Evolutionary conservation across 2,888 invertebrate genomes (phyloP), one percentile per base, ranked within the genome.

Genomic region (Gymnocheta viridis): DNA sequence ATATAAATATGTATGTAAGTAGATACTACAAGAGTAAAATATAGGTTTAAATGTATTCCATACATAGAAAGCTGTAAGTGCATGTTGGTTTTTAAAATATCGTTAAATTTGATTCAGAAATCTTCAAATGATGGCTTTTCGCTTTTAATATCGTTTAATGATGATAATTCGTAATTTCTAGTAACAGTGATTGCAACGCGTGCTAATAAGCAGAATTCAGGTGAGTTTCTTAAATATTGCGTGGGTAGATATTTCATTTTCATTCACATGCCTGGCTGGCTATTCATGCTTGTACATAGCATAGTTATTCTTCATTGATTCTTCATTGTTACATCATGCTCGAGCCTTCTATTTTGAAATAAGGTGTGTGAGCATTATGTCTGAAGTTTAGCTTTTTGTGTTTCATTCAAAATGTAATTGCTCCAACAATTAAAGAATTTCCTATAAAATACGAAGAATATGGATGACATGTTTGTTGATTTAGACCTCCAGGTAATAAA

Each of bases 401-500:
- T 76, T 79, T 51, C 44, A 58, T 62, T 74, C 38, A 62, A 27
- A 62, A 79, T 88, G 89, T 89, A 89, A 89, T 89, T 89, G 88
- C 86, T 27, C 62, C 44, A 79, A 69, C 86, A 85, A 86, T 86
- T 85, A 85, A 86, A 85, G 56, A 85, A 85, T 76, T 84, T 80
- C 76, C 58, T 76, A 81, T 47, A 79, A 79, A 76, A 77, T 19
- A 9, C 56, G 38, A 66, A 29, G 64, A 74, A 47, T 47, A 58
- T 58, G 51, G 47, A 77, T 73, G 69, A 82, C 62, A 85, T 58
- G 58, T 74, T 51, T 17, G 44, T 66, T 64, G 64, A 70, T 49
- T 66, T 73, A 70, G 82, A 85, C 82, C 80, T 82, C 82, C 77
- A 81, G 60, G 80, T 79, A 77, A 77, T 80, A 73, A 82, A 82